Percentiles rank a stretch among this genome's conserved stretches.
These are phyloP conservation scores for Channallabes apus DNA, from an alignment of 2,797 vertebrate genomes.

Conservation along the genomic window DNA sequence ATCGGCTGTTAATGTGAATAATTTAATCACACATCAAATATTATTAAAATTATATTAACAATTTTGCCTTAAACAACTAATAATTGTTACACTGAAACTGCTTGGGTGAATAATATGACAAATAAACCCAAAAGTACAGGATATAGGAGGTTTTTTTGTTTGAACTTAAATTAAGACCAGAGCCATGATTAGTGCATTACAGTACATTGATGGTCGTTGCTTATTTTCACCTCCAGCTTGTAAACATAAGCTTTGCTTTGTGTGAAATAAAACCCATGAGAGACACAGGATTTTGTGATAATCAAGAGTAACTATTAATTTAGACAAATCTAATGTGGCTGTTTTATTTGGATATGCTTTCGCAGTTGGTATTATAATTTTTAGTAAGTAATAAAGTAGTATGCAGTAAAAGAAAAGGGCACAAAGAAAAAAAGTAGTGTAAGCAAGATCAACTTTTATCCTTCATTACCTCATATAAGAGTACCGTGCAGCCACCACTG, in stretches of 20 bases:
- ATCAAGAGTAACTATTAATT: conserved; percentile 6
- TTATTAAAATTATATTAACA: background rate
- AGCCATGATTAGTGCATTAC: background rate
- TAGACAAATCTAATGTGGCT: background rate
- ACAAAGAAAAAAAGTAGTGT: too few relatives aligned
- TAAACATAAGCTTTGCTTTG: background rate
- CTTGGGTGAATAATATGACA: background rate
- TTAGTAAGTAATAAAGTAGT: too few relatives aligned
- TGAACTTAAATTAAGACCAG: background rate
- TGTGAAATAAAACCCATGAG: background rate
- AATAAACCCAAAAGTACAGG: too few relatives aligned
- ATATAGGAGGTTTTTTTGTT: background rate
- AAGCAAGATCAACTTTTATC: too few relatives aligned
- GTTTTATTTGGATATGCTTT: background rate
- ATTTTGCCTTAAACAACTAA: background rate
- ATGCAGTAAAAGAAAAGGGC: too few relatives aligned
- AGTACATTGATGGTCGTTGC: background rate
- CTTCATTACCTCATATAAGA: background rate
- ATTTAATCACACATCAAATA: background rate
- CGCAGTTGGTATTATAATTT: too few relatives aligned
- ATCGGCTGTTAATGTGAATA: background rate
- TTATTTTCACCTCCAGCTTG: background rate
- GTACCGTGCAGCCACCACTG: background rate
- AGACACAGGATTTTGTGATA: background rate
- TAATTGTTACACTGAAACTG: background rate